Base-by-base conservation (phyloP, 2,113 vertebrate species). In the Grammomys surdaster region DNA sequence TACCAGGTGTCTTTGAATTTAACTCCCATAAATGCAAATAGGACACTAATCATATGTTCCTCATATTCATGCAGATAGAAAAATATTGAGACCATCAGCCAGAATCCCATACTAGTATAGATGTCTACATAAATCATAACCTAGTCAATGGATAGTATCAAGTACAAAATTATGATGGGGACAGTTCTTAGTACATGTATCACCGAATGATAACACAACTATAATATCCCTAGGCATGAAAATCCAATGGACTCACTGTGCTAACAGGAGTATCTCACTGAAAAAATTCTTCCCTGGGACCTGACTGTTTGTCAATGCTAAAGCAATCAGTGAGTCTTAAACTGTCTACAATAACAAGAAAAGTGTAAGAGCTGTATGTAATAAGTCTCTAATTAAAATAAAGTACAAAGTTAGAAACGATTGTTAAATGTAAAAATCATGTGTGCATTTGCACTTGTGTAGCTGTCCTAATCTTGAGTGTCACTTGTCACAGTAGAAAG, bases 11-110 rank as follows among this genome's bases (percentile, higher is more conserved):
- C 2, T 81, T 3, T 90, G 12, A 5, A 40, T 92, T 95, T 94
- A 93, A 63, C 51, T 96, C 60, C 4, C 9, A 56, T 70, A 58
- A 90, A 87, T 90, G 3, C 26, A 73, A 92, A 88, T 75, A 40
- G 19, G 12, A 56, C 17, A 90, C 17, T 93, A 56, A 80, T 76
- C 58, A 89, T 60, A 85, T 76, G 1, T 26, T 89, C 33, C 16
- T 94, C 13, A 60, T 72, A 89, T 54, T 76, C 33, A 46, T 81
- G 19, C 0, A 91, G 82, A 26, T 80, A 58, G 16, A 9, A 19
- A 3, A 54, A 54, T 36, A 80, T 9, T 54, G 48, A 80, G 19
- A 16, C 3, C 1, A 19, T 54, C 7, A 54, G 16, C 31, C 20
- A 26, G 8, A 19, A 54, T 80, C 1, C 40, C 51, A 56, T 12